Base-by-base conservation (phyloP, 2,797 vertebrate genomes). In the Cercopithecus neglectus region DNA sequence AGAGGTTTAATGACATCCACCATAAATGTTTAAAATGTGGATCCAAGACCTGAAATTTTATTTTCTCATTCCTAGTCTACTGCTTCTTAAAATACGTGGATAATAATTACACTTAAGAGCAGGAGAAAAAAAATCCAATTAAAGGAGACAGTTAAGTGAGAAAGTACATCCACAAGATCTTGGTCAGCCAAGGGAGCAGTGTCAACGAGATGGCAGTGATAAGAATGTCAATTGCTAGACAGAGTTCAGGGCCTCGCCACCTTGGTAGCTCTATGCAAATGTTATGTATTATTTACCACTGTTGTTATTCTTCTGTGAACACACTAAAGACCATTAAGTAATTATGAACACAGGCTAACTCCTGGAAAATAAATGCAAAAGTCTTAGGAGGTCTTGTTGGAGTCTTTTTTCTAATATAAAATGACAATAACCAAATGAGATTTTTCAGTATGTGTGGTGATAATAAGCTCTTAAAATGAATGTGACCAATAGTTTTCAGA, bases 91-190 rank as follows among this genome's bases (percentile, higher is more conserved):
- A 75, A 96, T 92, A 21, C 21, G 5, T 90, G 50, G 90, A 81
- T 55, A 92, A 93, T 82, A 90, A 96, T 96, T 88, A 92, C 53
- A 88, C 76, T 81, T 87, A 86, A 74, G 53, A 87, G 50, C 72
- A 87, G 83, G 33, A 85, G 48, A 59, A 76, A 86, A 86, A 89
- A 86, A 89, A 93, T 74, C 83, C 78, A 91, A 87, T 89, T 59
- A 89, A 80, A 86, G 36, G 59, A 50, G 82, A 82, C 59, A 80
- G 67, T 44, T 55, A 55, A 39, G 19, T 36, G 78, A 83, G 72
- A 59, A 39, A 75, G 26, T 14, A 55, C 74, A 57, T 14, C 24
- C 26, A 28, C 0, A n/a, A 19, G 67, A 22, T 12, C 6, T 24
- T 7, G 1, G 24, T 53, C 22, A 14, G 6, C 48, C 83, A n/a